These are phyloP conservation scores for Catagonus wagneri DNA, from an alignment of 2,113 vertebrate species.

Conservation along the genomic window DNA sequence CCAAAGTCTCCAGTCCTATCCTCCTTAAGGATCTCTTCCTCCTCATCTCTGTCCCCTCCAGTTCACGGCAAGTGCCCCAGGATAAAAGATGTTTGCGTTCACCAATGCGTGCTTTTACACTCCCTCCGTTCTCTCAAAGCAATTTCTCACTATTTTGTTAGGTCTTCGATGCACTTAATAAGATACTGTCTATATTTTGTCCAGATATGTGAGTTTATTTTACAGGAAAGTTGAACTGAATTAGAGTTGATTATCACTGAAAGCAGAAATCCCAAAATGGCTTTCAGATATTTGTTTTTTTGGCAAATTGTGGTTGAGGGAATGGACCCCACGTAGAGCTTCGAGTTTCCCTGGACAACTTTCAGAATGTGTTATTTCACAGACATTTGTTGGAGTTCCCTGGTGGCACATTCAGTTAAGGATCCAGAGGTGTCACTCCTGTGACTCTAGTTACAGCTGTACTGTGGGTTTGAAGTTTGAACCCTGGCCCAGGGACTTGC, in stretches of 20 bases:
- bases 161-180: background rate
- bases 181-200: background rate
- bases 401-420: too few species aligned
- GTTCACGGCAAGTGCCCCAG: background rate
- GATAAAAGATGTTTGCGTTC: background rate
- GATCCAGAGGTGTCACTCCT: too few species aligned
- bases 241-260: background rate
- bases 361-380: background rate
- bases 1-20: background rate
- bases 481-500: too few species aligned
- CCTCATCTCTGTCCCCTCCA: background rate
- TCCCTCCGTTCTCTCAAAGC: background rate
- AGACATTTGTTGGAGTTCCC: background rate
- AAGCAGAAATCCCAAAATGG: background rate
- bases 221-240: background rate
- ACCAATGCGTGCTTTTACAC: accelerated
- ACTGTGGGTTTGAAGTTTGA: too few species aligned
- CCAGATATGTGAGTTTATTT: background rate
- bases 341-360: background rate
- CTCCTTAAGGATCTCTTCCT: too few species aligned
- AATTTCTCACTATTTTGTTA: background rate
- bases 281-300: slow-evolving; percentile 40
- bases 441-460: too few species aligned
- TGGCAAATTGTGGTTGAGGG: background rate
- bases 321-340: background rate